Base-by-base conservation (phyloP, 2,888 invertebrate genomes). In the Hydroisotoma schaefferi region DNA sequence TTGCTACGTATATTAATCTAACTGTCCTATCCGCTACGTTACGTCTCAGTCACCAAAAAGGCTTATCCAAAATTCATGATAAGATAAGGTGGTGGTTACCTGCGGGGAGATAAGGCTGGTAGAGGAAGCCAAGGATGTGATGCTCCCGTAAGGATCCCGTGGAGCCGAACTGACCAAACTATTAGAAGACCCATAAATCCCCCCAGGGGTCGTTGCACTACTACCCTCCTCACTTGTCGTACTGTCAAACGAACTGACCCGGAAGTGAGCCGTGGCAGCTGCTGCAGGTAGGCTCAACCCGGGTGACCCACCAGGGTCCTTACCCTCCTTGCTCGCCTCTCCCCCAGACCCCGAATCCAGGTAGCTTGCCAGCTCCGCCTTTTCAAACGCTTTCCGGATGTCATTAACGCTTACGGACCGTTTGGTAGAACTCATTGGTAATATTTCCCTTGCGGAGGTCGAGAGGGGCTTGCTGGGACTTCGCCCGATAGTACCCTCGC, bases 321-420 rank as follows among this genome's bases (percentile, higher is more conserved):
- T 60, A n/a, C n/a, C n/a, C n/a, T n/a, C n/a, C 56, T 65, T 48
- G 48, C 48, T 15, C 26, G 18, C 40, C n/a, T n/a, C n/a, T n/a
- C n/a, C n/a, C n/a, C n/a, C n/a, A n/a, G n/a, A n/a, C n/a, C n/a
- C n/a, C n/a, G n/a, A 33, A 10, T 33, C n/a, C n/a, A n/a, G n/a
- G 28, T 67, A 71, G 6, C 62, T 69, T 23, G 65, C 59, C 18
- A 61, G 68, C 52, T 80, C 79, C 2, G 76, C 74, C 65, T 78
- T 79, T 64, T 84, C 84, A 69, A 84, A 80, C 44, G 81, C 83
- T 68, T 81, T 81, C 61, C 82, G 78, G 70, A 84, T 80, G 70
- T 83, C 83, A 55, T 80, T 82, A 1, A 84, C 83, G 58, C 80
- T 80, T 44, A 77, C 76, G 60, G 78, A 78, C 15, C 78, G 65